A percentile compares a stretch with the other conserved stretches of the same genome.
Conservation (phyloP, 2,797 vertebrate genomes). For the Sebastes hopkinsi region DNA sequence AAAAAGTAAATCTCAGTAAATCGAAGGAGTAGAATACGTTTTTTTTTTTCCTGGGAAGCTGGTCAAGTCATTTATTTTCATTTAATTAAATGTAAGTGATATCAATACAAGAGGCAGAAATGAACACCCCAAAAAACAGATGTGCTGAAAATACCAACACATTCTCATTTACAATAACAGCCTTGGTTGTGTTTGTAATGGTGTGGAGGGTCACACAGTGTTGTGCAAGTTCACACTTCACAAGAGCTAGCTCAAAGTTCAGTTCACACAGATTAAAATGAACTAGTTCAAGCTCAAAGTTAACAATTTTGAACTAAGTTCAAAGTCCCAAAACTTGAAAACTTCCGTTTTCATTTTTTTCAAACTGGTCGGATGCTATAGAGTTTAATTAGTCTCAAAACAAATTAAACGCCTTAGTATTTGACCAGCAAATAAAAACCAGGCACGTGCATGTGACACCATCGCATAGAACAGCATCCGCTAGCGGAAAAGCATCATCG, state of each 20-base stretch:
- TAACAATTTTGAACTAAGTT: too few relatives aligned
- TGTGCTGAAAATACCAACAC: neutral
- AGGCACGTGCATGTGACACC: fast-evolving
- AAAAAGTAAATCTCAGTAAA: neutral
- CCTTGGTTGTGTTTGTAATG: constrained; percentile 1
- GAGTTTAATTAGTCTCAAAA: too few relatives aligned
- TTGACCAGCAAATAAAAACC: too few relatives aligned
- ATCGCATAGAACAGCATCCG: fast-evolving
- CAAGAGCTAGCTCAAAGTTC: neutral
- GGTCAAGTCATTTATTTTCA: neutral
- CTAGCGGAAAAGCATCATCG: too few relatives aligned
- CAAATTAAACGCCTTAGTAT: too few relatives aligned
- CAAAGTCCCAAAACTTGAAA: neutral
- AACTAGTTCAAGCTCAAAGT: neutral
- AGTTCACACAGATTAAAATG: neutral
- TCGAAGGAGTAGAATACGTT: neutral
- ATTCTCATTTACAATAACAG: constrained; percentile 5
- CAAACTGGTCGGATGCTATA: too few relatives aligned
- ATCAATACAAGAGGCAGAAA: neutral
- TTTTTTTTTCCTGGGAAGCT: constrained; percentile 10
- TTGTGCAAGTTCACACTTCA: neutral
- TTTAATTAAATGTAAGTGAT: constrained; percentile 3
- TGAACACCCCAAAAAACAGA: constrained; percentile 15
- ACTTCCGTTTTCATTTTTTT: neutral
- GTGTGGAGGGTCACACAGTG: neutral